Conservation (phyloP, 2,797 vertebrate genomes). For the Smutsia gigantea region DNA sequence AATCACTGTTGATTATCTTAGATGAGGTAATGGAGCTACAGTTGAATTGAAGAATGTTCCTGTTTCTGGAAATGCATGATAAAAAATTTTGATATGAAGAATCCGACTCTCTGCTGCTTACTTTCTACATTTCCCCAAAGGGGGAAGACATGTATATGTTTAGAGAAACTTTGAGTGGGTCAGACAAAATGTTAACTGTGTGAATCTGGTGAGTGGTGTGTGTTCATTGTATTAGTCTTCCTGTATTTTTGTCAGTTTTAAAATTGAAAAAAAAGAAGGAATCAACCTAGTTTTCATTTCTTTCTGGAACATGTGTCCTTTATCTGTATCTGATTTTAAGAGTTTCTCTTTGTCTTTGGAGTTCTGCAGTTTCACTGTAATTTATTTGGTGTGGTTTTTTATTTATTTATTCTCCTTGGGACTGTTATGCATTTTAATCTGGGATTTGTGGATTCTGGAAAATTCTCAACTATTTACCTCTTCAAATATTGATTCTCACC, state of each 20-base stretch:
- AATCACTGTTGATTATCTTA: not conserved
- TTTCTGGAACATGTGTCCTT: not conserved
- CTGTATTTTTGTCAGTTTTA: not conserved
- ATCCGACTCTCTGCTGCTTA: not conserved
- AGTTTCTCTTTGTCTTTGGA: conserved; percentile 43
- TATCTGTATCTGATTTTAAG: not conserved
- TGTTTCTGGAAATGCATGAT: conserved; percentile 22
- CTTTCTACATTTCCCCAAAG: conserved; percentile 12
- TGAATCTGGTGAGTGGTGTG: not conserved
- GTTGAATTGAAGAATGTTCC: not conserved
- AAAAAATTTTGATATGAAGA: not conserved
- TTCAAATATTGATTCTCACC: not conserved
- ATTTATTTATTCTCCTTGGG: not conserved
- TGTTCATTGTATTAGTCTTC: not conserved
- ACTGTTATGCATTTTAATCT: conserved; percentile 11
- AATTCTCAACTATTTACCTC: conserved; percentile 15
- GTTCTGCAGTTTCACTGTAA: not conserved
- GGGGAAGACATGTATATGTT: not conserved
- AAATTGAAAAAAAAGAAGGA: not conserved
- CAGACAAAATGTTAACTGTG: not conserved
- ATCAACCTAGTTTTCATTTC: conserved; percentile 8
- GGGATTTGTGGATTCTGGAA: not conserved
- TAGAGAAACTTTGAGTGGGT: not conserved
- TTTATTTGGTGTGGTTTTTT: not conserved
- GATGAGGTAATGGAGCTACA: not conserved